Percentiles rank a stretch among this genome's conserved stretches.
Evolutionary conservation across 1,140 invertebrate genomes (phyloP).

Genomic region (Hestina assimilis): DNA sequence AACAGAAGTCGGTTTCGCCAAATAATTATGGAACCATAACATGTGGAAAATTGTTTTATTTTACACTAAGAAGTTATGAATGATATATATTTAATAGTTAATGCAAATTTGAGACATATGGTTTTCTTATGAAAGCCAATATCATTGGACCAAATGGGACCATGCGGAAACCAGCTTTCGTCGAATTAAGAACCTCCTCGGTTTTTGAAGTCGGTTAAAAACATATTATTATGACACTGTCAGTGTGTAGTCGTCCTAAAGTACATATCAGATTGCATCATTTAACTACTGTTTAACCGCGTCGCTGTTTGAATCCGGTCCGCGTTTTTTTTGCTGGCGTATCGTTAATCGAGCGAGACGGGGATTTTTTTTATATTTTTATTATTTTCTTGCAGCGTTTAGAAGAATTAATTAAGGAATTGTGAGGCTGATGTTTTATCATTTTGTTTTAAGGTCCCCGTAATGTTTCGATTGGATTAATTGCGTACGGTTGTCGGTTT

Average conservation of each 20-base stretch:
- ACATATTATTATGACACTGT: too few relatives aligned
- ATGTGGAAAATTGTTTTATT: too few relatives aligned
- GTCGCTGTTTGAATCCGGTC: conserved; percentile 37
- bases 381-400: conserved; percentile 36
- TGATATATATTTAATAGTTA: too few relatives aligned
- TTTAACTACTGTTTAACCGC: conserved; percentile 58
- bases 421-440: conserved; percentile 21
- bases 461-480: conserved; percentile 12
- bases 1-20: too few relatives aligned
- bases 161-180: too few relatives aligned
- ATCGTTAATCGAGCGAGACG: conserved; percentile 56
- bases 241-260: conserved; percentile 45
- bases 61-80: too few relatives aligned
- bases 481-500: neutral
- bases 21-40: too few relatives aligned
- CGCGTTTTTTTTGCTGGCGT: conserved; percentile 36
- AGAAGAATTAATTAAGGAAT: conserved; percentile 49
- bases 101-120: too few relatives aligned
- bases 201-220: too few relatives aligned
- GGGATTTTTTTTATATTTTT: conserved; percentile 35
- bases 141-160: too few relatives aligned
- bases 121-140: too few relatives aligned
- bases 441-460: conserved; percentile 16
- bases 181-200: too few relatives aligned
- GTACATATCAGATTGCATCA: conserved; percentile 55